These are phyloP conservation scores for Anastrepha ludens DNA, from an alignment of 1,140 invertebrate species.

Conservation along the genomic window DNA sequence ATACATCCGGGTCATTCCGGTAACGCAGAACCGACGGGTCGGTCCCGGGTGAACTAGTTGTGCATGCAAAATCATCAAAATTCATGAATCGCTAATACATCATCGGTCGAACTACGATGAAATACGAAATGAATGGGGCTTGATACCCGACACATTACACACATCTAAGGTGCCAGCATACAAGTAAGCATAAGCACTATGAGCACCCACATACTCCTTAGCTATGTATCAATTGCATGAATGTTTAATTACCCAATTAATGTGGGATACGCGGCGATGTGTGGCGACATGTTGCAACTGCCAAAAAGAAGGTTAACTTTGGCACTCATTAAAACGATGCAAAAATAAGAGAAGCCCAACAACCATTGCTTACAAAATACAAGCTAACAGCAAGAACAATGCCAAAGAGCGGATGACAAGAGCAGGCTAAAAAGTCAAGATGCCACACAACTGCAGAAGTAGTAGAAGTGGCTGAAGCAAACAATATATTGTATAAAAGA, in stretches of 20 bases:
- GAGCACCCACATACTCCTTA: too few species aligned
- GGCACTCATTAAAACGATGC: conserved; percentile 22
- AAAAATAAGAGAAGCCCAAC: background rate
- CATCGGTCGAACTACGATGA: too few species aligned
- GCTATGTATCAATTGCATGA: background rate
- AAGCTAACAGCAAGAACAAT: conserved; percentile 3
- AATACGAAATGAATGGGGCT: too few species aligned
- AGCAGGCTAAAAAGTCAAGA: conserved; percentile 12
- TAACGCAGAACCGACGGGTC: too few species aligned
- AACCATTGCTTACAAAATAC: conserved; percentile 3
- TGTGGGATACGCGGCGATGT: background rate
- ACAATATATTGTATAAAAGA: background rate
- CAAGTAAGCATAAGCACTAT: too few species aligned
- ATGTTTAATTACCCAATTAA: conserved; percentile 52
- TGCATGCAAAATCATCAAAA: too few species aligned
- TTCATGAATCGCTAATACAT: too few species aligned
- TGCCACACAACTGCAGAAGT: conserved; percentile 7
- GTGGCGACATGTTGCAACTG: conserved; percentile 40
- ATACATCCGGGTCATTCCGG: too few species aligned
- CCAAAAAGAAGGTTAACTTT: conserved; percentile 43
- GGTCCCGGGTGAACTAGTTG: too few species aligned
- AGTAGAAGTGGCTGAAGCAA: background rate
- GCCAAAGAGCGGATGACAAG: background rate
- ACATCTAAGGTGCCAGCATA: too few species aligned
- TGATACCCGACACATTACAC: too few species aligned